These are phyloP conservation scores for Zapus hudsonius DNA, from an alignment of 2,113 vertebrate genomes.

Conservation along the genomic window DNA sequence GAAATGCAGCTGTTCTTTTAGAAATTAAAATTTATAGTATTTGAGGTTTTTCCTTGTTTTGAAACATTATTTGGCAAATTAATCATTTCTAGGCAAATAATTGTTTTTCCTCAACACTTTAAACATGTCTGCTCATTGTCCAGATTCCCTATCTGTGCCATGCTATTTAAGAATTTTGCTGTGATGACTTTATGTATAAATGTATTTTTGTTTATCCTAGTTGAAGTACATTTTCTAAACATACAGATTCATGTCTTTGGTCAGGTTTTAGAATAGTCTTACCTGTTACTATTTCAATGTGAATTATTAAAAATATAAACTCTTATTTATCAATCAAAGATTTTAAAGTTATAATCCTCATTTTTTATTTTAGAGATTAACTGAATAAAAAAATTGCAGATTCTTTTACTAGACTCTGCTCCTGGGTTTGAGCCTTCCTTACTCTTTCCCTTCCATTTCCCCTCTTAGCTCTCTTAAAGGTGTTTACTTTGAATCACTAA, in stretches of 20 bases:
- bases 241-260: neutral
- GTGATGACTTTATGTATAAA: neutral
- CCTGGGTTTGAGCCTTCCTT: neutral
- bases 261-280: neutral
- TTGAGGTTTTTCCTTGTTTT: neutral
- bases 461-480: neutral
- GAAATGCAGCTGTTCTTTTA: neutral
- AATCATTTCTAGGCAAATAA: neutral
- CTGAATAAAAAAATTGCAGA: neutral
- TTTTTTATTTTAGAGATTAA: neutral
- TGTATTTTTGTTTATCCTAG: neutral
- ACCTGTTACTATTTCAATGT: neutral
- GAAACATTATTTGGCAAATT: neutral
- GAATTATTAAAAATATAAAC: neutral
- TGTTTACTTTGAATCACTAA: neutral
- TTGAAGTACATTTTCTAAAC: neutral
- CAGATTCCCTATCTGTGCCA: neutral
- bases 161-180: neutral
- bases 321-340: neutral
- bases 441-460: neutral
- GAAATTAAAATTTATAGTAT: neutral
- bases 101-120: neutral
- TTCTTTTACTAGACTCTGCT: neutral
- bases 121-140: neutral
- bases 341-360: neutral